Base-by-base conservation (phyloP, 2,888 invertebrate genomes). In the Philonicus albiceps region DNA sequence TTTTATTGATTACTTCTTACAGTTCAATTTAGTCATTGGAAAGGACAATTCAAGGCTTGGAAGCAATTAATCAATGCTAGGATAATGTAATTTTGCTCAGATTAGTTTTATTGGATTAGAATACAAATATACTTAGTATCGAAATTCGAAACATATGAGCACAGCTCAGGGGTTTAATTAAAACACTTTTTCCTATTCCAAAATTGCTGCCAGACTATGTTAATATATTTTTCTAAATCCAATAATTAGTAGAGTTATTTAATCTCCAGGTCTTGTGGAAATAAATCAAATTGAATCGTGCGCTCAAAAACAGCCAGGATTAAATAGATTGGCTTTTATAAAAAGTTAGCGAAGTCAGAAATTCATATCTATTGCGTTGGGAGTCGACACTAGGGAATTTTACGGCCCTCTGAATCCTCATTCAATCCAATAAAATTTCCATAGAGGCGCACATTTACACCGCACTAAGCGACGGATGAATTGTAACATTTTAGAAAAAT, bases 381-480 rank as follows among this genome's bases (percentile, higher is more conserved):
- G 13, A 22, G 37, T 43, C 49, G 37, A 78, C 43, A 78, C 31
- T 6, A 27, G 13, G 22, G 22, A 78, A 78, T 78, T 78, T 78
- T 78, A 49, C 30, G 49, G 78, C 34, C 11, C 43, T 78, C 30
- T 78, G 49, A 27, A 64, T 81, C 64, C 81, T 81, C 53, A 81
- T 64, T 64, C 30, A 78, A 81, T 81, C 81, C 81, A 81, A 81
- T 81, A 81, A 81, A 81, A 81, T 81, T 81, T 81, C 81, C 81
- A 81, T 81, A 81, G 34, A 81, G 55, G 31, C 64, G n/a, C 81
- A 81, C 81, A 55, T 55, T 81, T 81, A 31, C 64, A 53, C 78
- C 27, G 49, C 40, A 13, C n/a, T 78, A 78, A 78, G 49, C 78
- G 78, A 78, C 31, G 81, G 81, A 81, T 81, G 81, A 81, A 81